Conservation (phyloP, 2,113 vertebrate genomes). For the Eidolon helvum region DNA sequence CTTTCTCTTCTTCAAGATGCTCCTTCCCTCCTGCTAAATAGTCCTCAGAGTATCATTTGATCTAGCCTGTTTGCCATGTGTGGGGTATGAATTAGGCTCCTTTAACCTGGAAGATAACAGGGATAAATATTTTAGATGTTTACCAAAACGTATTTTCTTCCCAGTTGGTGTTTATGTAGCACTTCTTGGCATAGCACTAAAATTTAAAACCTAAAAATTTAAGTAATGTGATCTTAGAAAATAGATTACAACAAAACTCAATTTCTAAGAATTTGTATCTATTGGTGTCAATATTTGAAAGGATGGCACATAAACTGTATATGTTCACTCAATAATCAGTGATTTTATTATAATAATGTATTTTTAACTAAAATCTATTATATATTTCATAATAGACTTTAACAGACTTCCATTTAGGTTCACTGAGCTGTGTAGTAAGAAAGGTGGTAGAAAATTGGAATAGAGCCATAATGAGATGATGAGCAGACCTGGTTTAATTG, state of each 20-base stretch:
- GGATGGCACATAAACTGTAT: neutral
- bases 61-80: neutral
- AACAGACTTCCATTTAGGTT: neutral
- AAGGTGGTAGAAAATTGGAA: neutral
- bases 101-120: neutral
- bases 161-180: neutral
- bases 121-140: neutral
- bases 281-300: neutral
- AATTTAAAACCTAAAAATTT: conserved; percentile 8
- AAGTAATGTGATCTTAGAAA: neutral
- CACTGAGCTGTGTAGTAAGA: neutral
- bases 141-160: neutral
- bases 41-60: neutral
- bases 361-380: too few species aligned
- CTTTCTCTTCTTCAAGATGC: rapidly evolving
- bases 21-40: neutral
- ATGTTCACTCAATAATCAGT: too few species aligned
- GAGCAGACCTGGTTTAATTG: conserved; percentile 22
- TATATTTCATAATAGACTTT: neutral
- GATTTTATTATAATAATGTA: too few species aligned
- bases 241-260: neutral
- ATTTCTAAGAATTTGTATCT: neutral
- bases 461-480: neutral
- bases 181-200: neutral
- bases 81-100: neutral